Evolutionary conservation across 2,888 invertebrate genomes (phyloP), one percentile per base, ranked within the genome.

Genomic region (Cylindroiulus punctatus): DNA sequence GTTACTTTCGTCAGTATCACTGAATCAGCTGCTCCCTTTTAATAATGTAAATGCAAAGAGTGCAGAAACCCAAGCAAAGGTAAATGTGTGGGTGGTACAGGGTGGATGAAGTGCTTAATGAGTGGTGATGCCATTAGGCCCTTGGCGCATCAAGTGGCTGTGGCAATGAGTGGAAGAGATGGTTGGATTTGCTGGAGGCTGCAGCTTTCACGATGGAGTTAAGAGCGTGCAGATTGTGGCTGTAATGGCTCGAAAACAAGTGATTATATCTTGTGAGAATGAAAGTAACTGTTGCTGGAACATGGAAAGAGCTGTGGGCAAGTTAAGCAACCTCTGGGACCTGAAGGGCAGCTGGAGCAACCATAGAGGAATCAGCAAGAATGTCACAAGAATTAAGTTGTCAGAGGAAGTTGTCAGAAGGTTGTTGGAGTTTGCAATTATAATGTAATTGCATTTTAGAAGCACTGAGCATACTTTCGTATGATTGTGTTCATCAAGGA

Each of bases 61-160:
- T n/a, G 36, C 36, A 36, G 36, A 36, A 57, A n/a, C n/a, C 19
- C 22, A 4, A 57, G 19, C 57, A 57, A n/a, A n/a, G 19, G 19
- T 57, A n/a, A n/a, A 65, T n/a, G 65, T 26, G 26, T 22, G 26
- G 10, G 65, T 4, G 7, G n/a, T n/a, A n/a, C n/a, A n/a, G n/a
- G 65, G 26, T 4, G 65, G 26, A 65, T 65, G 26, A 10, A 65
- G 65, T 65, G 65, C 65, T 65, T 65, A 26, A 65, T 65, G 65
- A 65, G 10, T n/a, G n/a, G 26, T 26, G 65, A 65, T 65, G 65
- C 65, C 26, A 65, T 65, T 65, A 65, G 65, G 22, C 65, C 65
- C 26, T 26, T 65, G 65, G 65, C 26, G 12, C 7, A 65, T 65
- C 65, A 26, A 65, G 26, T 65, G 8, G 65, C 26, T 65, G 65